Conservation (phyloP, 2,888 invertebrate species). For the Sinopyrophorus schimmeli region DNA sequence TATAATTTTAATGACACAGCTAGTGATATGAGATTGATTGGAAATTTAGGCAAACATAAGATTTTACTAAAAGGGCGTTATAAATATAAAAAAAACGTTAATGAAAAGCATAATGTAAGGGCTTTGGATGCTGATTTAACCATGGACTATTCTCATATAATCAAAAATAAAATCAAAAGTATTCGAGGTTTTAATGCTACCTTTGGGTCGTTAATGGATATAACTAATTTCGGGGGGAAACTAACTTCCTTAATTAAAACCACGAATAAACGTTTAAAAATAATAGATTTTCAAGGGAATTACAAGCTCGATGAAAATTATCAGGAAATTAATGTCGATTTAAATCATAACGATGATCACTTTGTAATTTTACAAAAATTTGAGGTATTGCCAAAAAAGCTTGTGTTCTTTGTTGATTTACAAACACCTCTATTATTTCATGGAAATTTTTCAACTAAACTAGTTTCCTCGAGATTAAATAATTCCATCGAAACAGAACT, state of each 20-base stretch:
- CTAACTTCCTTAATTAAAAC: background rate
- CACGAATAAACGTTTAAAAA: constrained; percentile 9
- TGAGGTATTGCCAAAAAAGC: background rate
- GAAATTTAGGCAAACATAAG: constrained; percentile 2
- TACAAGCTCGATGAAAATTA: constrained; percentile 7
- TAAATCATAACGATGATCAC: constrained; percentile 2
- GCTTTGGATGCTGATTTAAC: constrained; percentile 1
- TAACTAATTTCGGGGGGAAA: constrained; percentile 1
- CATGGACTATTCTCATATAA: background rate
- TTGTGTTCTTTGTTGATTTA: constrained; percentile 1
- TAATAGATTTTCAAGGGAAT: background rate
- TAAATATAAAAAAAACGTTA: constrained; percentile 2
- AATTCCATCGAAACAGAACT: constrained; percentile 3
- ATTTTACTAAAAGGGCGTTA: constrained; percentile 3
- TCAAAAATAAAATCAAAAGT: background rate
- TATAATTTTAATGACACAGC: constrained; percentile 2
- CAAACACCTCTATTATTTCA: constrained; percentile 3
- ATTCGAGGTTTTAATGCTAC: background rate
- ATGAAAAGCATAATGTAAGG: background rate
- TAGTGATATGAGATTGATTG: too few relatives aligned
- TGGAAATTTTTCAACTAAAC: background rate
- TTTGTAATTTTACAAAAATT: constrained; percentile 1
- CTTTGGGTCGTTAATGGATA: background rate
- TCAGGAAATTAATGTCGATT: constrained; percentile 4
- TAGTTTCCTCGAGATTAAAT: background rate